These are phyloP conservation scores for Leucopsar rothschildi DNA, from an alignment of 2,113 vertebrate genomes.

Conservation along the genomic window DNA sequence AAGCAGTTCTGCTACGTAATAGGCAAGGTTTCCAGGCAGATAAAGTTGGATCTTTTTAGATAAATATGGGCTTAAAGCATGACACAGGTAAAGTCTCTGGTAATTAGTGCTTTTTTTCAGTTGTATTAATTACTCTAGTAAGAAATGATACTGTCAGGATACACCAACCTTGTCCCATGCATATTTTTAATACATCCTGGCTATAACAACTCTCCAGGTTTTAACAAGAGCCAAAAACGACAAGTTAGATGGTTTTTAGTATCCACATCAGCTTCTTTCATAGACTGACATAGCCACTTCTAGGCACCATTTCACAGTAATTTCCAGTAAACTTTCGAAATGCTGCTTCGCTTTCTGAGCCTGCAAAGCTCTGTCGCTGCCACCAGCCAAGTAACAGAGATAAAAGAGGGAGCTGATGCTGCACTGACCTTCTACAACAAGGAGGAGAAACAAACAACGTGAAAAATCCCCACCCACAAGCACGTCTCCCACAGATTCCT, in stretches of 20 bases:
- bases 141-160: background rate
- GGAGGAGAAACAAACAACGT: background rate
- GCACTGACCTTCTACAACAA: background rate
- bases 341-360: background rate
- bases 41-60: background rate
- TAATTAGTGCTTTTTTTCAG: background rate
- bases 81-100: background rate
- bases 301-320: background rate
- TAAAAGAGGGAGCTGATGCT: background rate
- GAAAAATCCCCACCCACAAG: background rate
- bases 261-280: background rate
- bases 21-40: background rate
- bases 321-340: background rate
- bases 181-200: background rate
- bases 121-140: background rate
- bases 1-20: background rate
- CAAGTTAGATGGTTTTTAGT: background rate
- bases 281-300: background rate
- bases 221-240: background rate
- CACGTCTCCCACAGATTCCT: background rate
- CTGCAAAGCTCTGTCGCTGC: fast-evolving
- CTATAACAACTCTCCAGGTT: background rate
- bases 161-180: background rate
- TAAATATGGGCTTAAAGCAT: background rate
- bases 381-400: background rate